Evolutionary conservation across 2,888 invertebrate species (phyloP).

Genomic region (Drosophila greeni): DNA sequence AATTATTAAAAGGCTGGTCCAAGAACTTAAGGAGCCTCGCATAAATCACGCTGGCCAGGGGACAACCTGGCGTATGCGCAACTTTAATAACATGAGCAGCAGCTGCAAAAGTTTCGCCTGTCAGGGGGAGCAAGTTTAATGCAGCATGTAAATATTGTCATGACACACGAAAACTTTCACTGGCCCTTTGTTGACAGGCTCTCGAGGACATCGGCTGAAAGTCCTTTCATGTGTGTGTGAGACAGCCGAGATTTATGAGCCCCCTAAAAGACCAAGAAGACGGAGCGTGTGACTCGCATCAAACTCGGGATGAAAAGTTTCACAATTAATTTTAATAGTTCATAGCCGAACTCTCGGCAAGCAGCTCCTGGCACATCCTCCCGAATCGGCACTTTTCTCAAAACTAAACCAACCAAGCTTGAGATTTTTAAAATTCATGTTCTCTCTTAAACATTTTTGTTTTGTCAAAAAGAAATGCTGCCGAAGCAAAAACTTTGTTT

Average conservation of each 20-base stretch:
- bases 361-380: constrained; percentile 7
- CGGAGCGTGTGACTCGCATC: constrained; percentile 52
- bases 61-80: constrained; percentile 63
- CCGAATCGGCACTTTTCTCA: neutral
- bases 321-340: constrained; percentile 66
- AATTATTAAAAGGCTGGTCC: constrained; percentile 63
- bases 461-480: neutral
- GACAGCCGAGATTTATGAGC: constrained; percentile 52
- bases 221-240: constrained; percentile 29
- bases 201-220: constrained; percentile 29
- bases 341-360: constrained; percentile 19
- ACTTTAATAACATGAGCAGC: constrained; percentile 56
- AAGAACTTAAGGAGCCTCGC: constrained; percentile 54
- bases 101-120: constrained; percentile 55
- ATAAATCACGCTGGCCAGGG: constrained; percentile 68
- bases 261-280: constrained; percentile 39
- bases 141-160: constrained; percentile 73
- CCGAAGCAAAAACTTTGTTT: neutral
- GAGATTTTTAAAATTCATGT: neutral
- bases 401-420: neutral
- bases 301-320: constrained; percentile 57
- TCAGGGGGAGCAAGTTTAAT: constrained; percentile 67
- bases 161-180: constrained; percentile 70
- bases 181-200: constrained; percentile 62
- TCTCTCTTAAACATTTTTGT: neutral